Evolutionary conservation across 2,797 vertebrate genomes (phyloP), one percentile per base, ranked within the genome.

Genomic region (Numenius phaeopus): DNA sequence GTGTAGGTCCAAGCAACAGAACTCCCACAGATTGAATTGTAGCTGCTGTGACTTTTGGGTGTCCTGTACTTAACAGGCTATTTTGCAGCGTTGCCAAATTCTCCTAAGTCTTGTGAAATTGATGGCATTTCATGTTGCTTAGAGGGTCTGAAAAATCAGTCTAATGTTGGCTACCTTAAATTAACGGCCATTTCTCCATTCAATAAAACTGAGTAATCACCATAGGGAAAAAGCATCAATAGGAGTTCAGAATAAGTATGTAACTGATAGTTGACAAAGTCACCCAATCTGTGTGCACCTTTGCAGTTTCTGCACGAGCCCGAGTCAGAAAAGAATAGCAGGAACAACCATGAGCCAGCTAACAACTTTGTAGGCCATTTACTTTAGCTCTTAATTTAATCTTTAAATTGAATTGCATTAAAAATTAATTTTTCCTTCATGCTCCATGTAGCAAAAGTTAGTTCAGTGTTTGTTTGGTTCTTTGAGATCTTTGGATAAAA

Each of bases 391-490:
- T 94, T 91, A 83, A 91, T 55, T 77, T 87, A 82, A 82, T 80
- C 47, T 94, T 94, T 67, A 94, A 83, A 92, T 59, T 62, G 59
- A 77, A 80, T 24, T 70, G 20, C 30, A 96, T 95, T 94, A 96
- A 95, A 94, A 94, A 89, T 87, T 94, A 87, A 92, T 73, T 92
- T 94, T 87, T 94, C 64, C 76, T 89, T 94, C 83, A 85, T 54
- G 75, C 55, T 91, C 40, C 73, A 54, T 1, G 40, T 75, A 84
- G 66, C 58, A 89, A 30, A 91, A 96, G 39, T 67, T 87, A 83
- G 73, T 46, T 73, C 67, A 65, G n/a, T 81, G 65, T 96, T 97
- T 94, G 76, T 67, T 92, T 62, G 86, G 87, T 75, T 94, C 83
- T 82, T 23, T 50, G 75, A 92, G 67, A 84, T 59, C 62, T 83